Evolutionary conservation across 2,797 vertebrate species (phyloP).

Genomic region (Rhinoraja longicauda): DNA sequence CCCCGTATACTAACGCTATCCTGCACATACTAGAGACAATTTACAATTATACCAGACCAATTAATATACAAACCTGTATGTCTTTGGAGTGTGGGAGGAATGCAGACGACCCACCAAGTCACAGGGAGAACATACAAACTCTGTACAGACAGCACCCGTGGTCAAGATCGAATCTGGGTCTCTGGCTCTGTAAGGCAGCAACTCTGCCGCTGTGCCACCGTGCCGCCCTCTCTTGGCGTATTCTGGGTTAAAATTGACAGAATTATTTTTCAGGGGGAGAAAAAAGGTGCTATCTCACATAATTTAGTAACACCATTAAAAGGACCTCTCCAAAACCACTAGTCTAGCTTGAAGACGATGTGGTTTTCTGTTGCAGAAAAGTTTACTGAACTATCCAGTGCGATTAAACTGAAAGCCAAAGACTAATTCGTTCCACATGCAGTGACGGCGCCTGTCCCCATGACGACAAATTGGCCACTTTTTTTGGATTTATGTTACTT

Average conservation of each 20-base stretch:
- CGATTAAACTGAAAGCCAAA: background rate
- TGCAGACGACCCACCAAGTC: too few species aligned
- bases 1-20: too few species aligned
- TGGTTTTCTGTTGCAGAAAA: background rate
- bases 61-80: too few species aligned
- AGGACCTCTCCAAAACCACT: background rate
- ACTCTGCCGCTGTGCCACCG: background rate
- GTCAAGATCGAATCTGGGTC: too few species aligned
- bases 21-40: too few species aligned
- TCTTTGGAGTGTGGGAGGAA: too few species aligned
- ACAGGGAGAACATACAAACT: too few species aligned
- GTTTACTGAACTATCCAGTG: background rate
- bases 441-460: background rate
- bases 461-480: background rate
- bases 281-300: background rate
- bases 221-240: too few species aligned
- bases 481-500: background rate
- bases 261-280: background rate
- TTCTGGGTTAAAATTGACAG: background rate
- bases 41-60: too few species aligned
- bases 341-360: background rate
- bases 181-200: too few species aligned
- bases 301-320: background rate
- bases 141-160: too few species aligned
- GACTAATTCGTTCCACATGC: slow-evolving; percentile 23